A percentile compares a stretch with the other conserved stretches of the same genome.
Evolutionary conservation across 1,140 invertebrate species (phyloP).

Genomic region (Dendrolimus kikuchii): DNA sequence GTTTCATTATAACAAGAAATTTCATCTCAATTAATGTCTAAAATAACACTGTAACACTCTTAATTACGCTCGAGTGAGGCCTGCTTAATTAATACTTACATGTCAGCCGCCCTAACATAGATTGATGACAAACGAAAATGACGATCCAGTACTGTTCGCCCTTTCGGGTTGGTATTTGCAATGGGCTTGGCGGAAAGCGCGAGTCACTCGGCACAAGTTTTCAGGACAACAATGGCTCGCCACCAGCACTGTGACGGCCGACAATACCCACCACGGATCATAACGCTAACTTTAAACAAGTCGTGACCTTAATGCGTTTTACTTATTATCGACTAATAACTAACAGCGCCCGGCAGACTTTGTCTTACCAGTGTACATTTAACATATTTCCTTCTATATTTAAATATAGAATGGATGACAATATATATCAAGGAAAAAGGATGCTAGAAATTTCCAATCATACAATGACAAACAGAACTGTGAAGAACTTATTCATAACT

Average conservation of each 20-base stretch:
- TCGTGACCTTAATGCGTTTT: constrained; percentile 60
- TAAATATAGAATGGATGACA: too few species aligned
- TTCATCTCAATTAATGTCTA: constrained; percentile 69
- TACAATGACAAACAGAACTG: too few species aligned
- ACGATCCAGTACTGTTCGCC: constrained; percentile 46
- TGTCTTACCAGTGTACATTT: too few species aligned
- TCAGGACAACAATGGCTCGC: constrained; percentile 37
- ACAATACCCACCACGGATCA: constrained; percentile 38
- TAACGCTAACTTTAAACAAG: constrained; percentile 38
- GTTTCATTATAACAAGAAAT: constrained; percentile 62
- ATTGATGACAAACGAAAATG: constrained; percentile 70
- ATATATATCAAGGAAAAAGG: too few species aligned
- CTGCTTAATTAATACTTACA: constrained; percentile 69
- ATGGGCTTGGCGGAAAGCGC: constrained; percentile 39
- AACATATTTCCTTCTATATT: too few species aligned
- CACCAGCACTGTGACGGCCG: constrained; percentile 29
- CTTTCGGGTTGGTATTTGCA: constrained; percentile 41
- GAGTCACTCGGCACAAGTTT: constrained; percentile 49
- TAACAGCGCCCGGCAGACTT: too few species aligned
- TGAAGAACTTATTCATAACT: too few species aligned
- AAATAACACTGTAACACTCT: constrained; percentile 70
- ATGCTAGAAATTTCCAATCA: too few species aligned
- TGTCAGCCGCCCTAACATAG: constrained; percentile 66
- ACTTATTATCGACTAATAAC: constrained; percentile 40
- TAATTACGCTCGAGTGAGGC: constrained; percentile 67